These are phyloP conservation scores for Hofmannophila pseudospretella DNA, from an alignment of 2,888 invertebrate genomes.

Conservation along the genomic window DNA sequence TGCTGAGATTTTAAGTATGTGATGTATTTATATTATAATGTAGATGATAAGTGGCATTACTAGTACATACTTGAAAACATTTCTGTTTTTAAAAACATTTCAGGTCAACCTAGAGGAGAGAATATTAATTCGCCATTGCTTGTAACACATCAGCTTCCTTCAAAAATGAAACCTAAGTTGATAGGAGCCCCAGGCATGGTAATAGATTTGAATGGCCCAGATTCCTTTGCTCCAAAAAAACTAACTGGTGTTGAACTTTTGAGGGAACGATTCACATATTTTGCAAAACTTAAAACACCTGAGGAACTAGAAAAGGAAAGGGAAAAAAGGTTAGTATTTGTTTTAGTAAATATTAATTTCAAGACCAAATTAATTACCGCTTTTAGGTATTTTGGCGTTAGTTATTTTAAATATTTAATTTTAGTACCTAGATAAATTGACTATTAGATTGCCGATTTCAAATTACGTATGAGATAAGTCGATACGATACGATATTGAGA, in stretches of 20 bases:
- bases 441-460: too few relatives aligned
- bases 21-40: not conserved
- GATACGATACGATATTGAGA: too few relatives aligned
- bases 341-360: constrained; percentile 1
- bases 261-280: constrained; percentile 84
- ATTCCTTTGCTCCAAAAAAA: constrained; percentile 34
- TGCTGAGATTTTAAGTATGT: constrained; percentile 47
- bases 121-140: constrained; percentile 32
- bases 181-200: constrained; percentile 73
- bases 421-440: too few relatives aligned
- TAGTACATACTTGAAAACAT: not conserved
- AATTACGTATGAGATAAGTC: too few relatives aligned
- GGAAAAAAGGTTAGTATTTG: constrained; percentile 69
- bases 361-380: too few relatives aligned
- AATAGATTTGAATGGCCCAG: constrained; percentile 51
- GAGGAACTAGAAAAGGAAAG: constrained; percentile 73
- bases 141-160: constrained; percentile 21
- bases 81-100: constrained; percentile 7
- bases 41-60: not conserved
- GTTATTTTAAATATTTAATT: too few relatives aligned
- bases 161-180: constrained; percentile 58
- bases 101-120: constrained; percentile 20
- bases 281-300: constrained; percentile 75
- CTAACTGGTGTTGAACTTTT: constrained; percentile 81
- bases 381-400: too few relatives aligned